Evolutionary conservation across 2,797 vertebrate genomes (phyloP), one percentile per base, ranked within the genome.

Genomic region (Hydrocynus forskahlii): DNA sequence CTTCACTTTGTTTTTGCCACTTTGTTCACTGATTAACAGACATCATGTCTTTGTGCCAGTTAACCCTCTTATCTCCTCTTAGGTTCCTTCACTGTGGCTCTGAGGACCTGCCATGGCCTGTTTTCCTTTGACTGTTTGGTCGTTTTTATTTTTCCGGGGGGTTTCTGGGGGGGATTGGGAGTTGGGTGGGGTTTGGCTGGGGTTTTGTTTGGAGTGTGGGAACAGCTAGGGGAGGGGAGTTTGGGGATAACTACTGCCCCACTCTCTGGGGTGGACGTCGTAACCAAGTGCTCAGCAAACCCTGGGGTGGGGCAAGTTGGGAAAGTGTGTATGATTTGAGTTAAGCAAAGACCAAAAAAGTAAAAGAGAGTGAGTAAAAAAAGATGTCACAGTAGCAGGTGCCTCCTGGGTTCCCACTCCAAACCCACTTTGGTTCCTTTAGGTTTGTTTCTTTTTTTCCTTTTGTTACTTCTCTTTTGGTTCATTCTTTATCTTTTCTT

Each of bases 391-490:
- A 93, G 94, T 94, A 94, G 91, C 94, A 95, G 94, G 92, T 94
- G 92, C 92, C 93, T 94, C 93, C 95, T 94, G 94, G 94, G 94
- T 93, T 94, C 93, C 92, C 93, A 94, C 93, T 94, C 93, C 94
- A 94, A 94, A 94, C 93, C 92, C 92, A 92, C 94, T 89, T 94
- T 92, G 90, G 80, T 87, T 91, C 72, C 73, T 86, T 89, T 83
- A 75, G 81, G 84, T 87, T 87, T 84, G 48, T 83, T 88, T 88
- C 94, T 93, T 93, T 96, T 95, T 94, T 96, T 95, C 94, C 94
- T 96, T 95, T 96, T 83, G 90, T 95, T 94, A 95, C 94, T 94
- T 93, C 82, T 93, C 85, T 94, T 95, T 95, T 93, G 91, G 94
- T 96, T 95, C n/a, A 45, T 87, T 85, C 87, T 89, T 86, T 78